These are phyloP conservation scores for Zosterops borbonicus DNA, from an alignment of 2,113 vertebrate species.

Conservation along the genomic window DNA sequence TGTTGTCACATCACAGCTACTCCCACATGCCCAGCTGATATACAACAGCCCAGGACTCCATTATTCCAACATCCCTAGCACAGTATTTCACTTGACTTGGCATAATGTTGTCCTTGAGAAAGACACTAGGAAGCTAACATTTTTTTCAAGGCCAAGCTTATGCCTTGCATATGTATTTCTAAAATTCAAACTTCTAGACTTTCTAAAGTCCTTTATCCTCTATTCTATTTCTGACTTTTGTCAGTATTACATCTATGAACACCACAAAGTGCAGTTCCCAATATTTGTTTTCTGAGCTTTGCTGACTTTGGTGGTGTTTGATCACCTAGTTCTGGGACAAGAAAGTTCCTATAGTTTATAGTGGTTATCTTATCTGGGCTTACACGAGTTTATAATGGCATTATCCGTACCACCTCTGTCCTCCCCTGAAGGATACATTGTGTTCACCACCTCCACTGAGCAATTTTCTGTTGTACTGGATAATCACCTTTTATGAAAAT, in stretches of 20 bases:
- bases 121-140: neutral
- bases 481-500: neutral
- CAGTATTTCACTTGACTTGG: neutral
- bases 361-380: neutral
- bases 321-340: neutral
- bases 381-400: neutral
- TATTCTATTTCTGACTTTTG: neutral
- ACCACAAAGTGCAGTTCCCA: neutral
- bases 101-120: neutral
- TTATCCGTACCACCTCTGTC: accelerated
- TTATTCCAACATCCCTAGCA: neutral
- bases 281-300: neutral
- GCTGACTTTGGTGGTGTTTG: neutral
- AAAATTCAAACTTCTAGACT: neutral
- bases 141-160: neutral
- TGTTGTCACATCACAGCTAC: accelerated
- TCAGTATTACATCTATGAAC: neutral
- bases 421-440: neutral
- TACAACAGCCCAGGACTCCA: neutral
- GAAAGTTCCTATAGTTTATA: neutral
- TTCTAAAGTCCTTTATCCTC: neutral
- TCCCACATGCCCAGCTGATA: neutral
- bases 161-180: neutral
- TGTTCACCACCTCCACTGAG: neutral
- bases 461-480: neutral